Conservation (phyloP, 2,888 invertebrate species). For the Peribatodes rhomboidaria region DNA sequence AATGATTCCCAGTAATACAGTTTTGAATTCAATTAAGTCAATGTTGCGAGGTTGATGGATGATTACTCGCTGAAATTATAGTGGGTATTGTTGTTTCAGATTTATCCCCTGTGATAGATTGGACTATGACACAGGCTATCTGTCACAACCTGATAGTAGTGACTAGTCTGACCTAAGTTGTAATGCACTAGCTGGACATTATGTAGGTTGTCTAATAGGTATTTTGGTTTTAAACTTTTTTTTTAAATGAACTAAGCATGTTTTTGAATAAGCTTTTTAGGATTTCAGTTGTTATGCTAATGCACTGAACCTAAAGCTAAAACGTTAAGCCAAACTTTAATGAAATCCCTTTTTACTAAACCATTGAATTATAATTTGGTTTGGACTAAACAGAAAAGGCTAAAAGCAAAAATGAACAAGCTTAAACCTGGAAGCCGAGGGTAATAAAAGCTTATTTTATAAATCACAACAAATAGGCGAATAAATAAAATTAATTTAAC, state of each 20-base stretch:
- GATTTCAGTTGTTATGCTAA: conserved; percentile 7
- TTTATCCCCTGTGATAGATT: conserved; percentile 8
- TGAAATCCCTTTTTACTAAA: conserved; percentile 1
- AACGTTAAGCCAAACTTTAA: conserved; percentile 7
- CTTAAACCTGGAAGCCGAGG: conserved; percentile 28
- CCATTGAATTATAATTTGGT: conserved; percentile 8
- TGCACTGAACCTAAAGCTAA: background rate
- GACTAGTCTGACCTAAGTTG: too few relatives aligned
- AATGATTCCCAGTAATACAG: conserved; percentile 6
- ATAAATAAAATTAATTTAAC: conserved; percentile 38
- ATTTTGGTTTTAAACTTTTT: too few relatives aligned
- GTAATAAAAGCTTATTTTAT: conserved; percentile 28
- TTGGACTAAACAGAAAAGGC: conserved; percentile 8
- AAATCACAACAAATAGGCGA: conserved; percentile 28
- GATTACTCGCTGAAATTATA: conserved; percentile 8
- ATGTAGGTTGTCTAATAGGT: too few relatives aligned
- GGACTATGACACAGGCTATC: background rate
- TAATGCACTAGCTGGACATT: too few relatives aligned
- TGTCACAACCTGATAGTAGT: background rate
- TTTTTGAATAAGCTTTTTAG: background rate
- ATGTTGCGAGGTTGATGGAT: conserved; percentile 28
- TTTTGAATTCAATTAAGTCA: conserved; percentile 13
- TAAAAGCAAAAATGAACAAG: conserved; percentile 25
- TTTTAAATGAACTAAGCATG: too few relatives aligned
- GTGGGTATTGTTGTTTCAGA: conserved; percentile 21